Evolutionary conservation across 2,797 vertebrate species (phyloP).

Genomic region (Acanthiza pusilla): DNA sequence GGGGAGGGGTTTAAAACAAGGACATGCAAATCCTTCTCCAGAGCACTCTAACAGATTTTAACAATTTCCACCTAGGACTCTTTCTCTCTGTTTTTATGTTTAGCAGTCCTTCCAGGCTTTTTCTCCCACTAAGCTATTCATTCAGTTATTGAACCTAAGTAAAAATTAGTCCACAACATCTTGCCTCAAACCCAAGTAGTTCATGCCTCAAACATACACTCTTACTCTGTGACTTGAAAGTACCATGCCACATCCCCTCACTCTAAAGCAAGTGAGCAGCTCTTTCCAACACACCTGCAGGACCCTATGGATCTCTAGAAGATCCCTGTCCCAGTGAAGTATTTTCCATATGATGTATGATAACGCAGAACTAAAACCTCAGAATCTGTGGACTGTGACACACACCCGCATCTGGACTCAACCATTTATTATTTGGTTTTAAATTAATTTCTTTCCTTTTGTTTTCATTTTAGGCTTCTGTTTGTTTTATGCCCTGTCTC

Average conservation of each 20-base stretch:
- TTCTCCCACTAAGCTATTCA: not conserved
- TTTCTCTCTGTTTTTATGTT: not conserved
- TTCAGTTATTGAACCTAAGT: not conserved
- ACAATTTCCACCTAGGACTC: not conserved
- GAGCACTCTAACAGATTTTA: not conserved
- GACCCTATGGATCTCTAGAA: not conserved
- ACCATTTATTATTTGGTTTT: constrained; percentile 41
- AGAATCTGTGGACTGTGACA: not conserved
- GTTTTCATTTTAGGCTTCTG: constrained; percentile 28
- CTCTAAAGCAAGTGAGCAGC: not conserved
- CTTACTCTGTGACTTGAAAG: not conserved
- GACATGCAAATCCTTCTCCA: not conserved
- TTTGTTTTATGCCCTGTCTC: constrained; percentile 36
- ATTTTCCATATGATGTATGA: not conserved
- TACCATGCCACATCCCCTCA: too few species aligned
- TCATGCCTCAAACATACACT: not conserved
- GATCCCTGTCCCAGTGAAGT: not conserved
- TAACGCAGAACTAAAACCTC: not conserved
- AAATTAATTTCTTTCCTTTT: constrained; percentile 9
- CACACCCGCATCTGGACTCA: not conserved
- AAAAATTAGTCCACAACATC: not conserved
- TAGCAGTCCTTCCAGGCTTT: not conserved
- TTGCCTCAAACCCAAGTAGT: not conserved
- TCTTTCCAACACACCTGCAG: not conserved
- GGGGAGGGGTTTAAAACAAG: not conserved